phyloP scores from a whole-genome alignment of 2,113 vertebrate genomes.

The Poicephalus gulielmi region DNA sequence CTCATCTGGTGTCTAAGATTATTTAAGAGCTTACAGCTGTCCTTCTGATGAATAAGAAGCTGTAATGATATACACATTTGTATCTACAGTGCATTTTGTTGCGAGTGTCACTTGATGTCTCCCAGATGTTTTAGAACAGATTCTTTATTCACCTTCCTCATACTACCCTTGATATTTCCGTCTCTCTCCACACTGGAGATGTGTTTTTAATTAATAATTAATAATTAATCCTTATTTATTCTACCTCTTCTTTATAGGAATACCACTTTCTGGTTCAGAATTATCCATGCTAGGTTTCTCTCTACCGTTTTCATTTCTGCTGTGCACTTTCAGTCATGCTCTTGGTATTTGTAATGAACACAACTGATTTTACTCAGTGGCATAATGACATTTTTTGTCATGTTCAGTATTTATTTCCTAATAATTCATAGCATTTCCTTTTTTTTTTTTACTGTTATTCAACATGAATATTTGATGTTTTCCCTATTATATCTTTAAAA shows the following conservation, averaged over 20 bases:
- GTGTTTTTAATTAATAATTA: no score
- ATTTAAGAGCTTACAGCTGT: background rate
- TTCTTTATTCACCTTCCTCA: background rate
- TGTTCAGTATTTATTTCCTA: background rate
- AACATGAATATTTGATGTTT: background rate
- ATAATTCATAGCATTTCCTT: background rate
- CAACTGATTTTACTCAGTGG: background rate
- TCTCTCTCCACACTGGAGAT: background rate
- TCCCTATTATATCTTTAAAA: background rate
- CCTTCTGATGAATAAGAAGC: background rate
- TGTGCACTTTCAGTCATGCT: background rate
- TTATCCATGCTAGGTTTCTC: background rate
- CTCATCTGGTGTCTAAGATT: background rate
- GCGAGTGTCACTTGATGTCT: background rate
- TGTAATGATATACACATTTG: background rate
- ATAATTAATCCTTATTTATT: background rate
- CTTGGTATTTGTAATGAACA: background rate
- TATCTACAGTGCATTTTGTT: background rate
- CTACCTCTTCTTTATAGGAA: background rate
- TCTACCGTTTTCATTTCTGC: background rate
- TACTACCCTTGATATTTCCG: background rate
- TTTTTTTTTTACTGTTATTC: background rate
- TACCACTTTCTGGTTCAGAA: background rate
- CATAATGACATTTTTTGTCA: background rate
- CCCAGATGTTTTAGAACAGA: background rate